phyloP scores from a whole-genome alignment of 2,888 invertebrate species.

The Acanthosepion lycidas region DNA sequence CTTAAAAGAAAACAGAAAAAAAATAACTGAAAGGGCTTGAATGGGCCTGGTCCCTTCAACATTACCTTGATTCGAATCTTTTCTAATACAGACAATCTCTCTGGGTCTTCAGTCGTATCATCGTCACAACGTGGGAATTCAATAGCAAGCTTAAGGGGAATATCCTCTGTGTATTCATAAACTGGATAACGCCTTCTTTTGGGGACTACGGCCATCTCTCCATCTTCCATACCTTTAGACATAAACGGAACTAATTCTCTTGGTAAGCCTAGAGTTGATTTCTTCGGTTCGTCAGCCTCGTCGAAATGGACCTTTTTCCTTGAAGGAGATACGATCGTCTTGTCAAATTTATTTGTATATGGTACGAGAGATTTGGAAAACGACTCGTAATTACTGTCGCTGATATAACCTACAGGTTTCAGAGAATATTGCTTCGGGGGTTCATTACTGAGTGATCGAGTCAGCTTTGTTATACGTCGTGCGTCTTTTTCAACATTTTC shows the following conservation, averaged over 20 bases:
- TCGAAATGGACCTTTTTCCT: constrained; percentile 43
- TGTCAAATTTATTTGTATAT: background rate
- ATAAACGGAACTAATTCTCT: background rate
- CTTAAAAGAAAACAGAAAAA: background rate
- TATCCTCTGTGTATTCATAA: constrained; percentile 44
- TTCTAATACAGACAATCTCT: constrained; percentile 37
- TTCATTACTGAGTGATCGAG: background rate
- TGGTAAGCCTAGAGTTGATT: background rate
- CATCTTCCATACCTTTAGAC: background rate
- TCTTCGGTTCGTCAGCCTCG: background rate
- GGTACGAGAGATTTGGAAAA: background rate
- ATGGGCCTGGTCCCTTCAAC: constrained; percentile 45
- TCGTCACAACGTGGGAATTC: background rate
- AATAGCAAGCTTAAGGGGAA: background rate
- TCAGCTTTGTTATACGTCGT: background rate
- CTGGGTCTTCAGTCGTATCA: background rate
- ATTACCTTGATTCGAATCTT: constrained; percentile 47
- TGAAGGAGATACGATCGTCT: background rate
- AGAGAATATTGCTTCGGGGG: constrained; percentile 34
- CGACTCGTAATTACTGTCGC: background rate
- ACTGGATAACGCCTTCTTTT: constrained; percentile 35
- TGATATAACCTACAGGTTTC: constrained; percentile 5
- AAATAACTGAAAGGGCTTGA: background rate
- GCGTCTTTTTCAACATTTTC: background rate
- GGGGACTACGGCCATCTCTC: constrained; percentile 20